phyloP scores from a whole-genome alignment of 2,888 invertebrate genomes.

The Ophion ellenae region DNA sequence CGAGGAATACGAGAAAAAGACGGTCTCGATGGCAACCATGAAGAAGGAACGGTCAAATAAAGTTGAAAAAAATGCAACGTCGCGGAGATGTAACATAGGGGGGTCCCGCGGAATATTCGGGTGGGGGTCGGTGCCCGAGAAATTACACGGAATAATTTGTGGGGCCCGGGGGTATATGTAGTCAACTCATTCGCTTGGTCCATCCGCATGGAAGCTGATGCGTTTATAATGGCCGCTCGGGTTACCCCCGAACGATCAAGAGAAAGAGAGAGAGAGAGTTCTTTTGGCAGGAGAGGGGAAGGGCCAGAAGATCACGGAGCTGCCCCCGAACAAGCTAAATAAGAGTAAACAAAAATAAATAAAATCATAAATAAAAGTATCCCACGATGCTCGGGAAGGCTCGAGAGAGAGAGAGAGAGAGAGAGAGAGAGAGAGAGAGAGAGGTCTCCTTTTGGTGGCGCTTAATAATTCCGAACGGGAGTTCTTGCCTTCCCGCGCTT shows the following conservation, averaged over 20 bases:
- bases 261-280: too few relatives aligned
- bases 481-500: constrained; percentile 35
- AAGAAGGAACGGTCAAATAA: constrained; percentile 43
- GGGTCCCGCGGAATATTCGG: constrained; percentile 69
- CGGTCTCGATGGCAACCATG: constrained; percentile 36
- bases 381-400: constrained; percentile 21
- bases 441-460: constrained; percentile 52
- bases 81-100: constrained; percentile 63
- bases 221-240: constrained; percentile 82
- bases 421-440: not conserved
- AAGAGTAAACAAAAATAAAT: constrained; percentile 66
- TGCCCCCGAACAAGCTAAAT: constrained; percentile 65
- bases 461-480: constrained; percentile 56
- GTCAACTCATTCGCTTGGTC: constrained; percentile 59
- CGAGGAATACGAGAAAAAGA: constrained; percentile 52
- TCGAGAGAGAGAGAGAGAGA: not conserved
- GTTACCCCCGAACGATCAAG: constrained; percentile 75
- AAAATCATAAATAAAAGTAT: constrained; percentile 63
- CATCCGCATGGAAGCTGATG: constrained; percentile 75
- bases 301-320: constrained; percentile 64
- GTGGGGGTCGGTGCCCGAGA: constrained; percentile 72
- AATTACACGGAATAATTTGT: constrained; percentile 82
- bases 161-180: constrained; percentile 73
- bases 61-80: constrained; percentile 52
- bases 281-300: constrained; percentile 30